Percentiles rank a stretch among this genome's conserved stretches.
Conservation (phyloP, 2,797 vertebrate genomes). For the Parotocinclus haroldoi region DNA sequence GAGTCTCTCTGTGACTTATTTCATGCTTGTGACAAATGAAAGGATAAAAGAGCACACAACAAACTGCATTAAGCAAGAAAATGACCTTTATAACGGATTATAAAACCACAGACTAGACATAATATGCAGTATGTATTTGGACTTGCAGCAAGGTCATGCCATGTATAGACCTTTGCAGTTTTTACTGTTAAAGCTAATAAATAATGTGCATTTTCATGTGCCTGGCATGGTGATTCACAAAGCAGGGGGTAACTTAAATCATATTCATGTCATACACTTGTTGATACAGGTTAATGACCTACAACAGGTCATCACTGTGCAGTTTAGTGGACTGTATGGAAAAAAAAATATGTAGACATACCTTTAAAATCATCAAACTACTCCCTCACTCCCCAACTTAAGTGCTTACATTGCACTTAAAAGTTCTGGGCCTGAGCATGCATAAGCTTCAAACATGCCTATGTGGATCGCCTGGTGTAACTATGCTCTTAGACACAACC, state of each 20-base stretch:
- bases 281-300: too few species aligned
- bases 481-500: too few species aligned
- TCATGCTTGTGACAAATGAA: conserved; percentile 41
- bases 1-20: conserved; percentile 20
- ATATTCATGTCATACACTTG: too few species aligned
- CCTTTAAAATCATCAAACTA: too few species aligned
- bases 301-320: too few species aligned
- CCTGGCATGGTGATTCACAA: conserved; percentile 13
- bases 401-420: too few species aligned
- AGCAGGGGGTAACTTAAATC: conserved; percentile 10
- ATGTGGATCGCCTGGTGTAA: too few species aligned
- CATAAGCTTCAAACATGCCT: too few species aligned
- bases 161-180: conserved; percentile 18
- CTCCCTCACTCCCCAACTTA: too few species aligned
- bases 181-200: neutral
- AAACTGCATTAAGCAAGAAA: conserved; percentile 3
- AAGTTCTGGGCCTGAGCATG: too few species aligned
- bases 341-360: too few species aligned
- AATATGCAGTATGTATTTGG: conserved; percentile 20
- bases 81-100: neutral
- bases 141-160: conserved; percentile 24
- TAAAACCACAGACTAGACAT: conserved; percentile 5
- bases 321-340: too few species aligned
- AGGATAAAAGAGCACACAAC: conserved; percentile 20
- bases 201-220: neutral